phyloP scores from a whole-genome alignment of 2,888 invertebrate genomes.

The Schizaphis graminum region DNA sequence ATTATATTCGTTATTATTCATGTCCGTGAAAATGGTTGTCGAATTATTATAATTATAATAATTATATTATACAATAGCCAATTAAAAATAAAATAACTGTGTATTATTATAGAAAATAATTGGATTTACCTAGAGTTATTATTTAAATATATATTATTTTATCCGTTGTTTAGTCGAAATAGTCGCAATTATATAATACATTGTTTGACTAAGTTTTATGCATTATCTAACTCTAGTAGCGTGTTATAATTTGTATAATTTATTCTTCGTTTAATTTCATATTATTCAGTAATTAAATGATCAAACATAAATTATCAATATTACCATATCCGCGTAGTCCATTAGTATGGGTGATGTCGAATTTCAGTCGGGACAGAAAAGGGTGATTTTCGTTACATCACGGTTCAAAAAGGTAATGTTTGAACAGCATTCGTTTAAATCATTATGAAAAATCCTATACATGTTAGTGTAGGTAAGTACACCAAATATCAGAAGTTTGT shows the following conservation, averaged over 20 bases:
- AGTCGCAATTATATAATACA: background rate
- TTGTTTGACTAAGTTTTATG: background rate
- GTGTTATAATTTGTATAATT: background rate
- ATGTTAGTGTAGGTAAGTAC: fast-evolving
- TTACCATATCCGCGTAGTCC: background rate
- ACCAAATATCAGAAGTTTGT: background rate
- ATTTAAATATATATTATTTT: background rate
- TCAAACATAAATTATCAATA: background rate
- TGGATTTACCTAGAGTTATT: background rate
- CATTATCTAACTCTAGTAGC: background rate
- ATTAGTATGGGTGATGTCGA: background rate
- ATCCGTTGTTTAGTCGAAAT: background rate
- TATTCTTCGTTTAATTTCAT: background rate
- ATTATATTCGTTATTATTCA: background rate
- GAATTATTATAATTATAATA: background rate
- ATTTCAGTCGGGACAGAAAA: background rate
- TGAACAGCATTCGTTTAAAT: background rate
- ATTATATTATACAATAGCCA: background rate
- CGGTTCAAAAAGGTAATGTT: no score
- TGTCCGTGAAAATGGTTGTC: background rate
- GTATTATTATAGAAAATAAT: background rate
- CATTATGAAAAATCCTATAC: background rate
- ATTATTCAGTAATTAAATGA: background rate
- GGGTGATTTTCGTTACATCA: background rate
- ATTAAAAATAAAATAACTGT: background rate